Evolutionary conservation across 64 coral and sea anemone genomes (phyloP).

Genomic region (Porites lutea): DNA sequence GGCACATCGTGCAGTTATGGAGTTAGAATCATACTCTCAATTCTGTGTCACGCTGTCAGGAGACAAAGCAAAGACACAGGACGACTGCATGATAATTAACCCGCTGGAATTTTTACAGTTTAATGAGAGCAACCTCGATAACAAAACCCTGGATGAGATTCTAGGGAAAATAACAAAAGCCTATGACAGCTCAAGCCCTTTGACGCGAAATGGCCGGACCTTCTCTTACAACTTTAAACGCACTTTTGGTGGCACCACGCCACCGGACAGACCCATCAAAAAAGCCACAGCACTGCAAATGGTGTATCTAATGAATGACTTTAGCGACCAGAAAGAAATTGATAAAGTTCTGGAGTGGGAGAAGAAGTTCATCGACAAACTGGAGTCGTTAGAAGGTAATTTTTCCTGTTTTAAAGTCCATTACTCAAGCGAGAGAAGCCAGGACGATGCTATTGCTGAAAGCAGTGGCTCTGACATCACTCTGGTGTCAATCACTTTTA

Average conservation of each 20-base stretch:
- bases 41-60: constrained; percentile 58
- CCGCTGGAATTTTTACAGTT: constrained; percentile 69
- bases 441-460: constrained; percentile 48
- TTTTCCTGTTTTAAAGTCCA: not conserved
- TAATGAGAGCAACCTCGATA: constrained; percentile 20
- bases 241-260: constrained; percentile 59
- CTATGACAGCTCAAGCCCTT: not conserved
- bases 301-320: constrained; percentile 33
- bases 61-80: not conserved
- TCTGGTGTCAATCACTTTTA: constrained; percentile 33
- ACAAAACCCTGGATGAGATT: constrained; percentile 30
- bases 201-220: constrained; percentile 66
- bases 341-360: constrained; percentile 29
- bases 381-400: not conserved
- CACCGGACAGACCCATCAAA: constrained; percentile 12
- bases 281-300: constrained; percentile 56
- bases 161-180: constrained; percentile 18
- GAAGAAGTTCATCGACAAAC: constrained; percentile 25
- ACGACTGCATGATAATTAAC: constrained; percentile 58
- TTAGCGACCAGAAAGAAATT: not conserved
- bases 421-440: constrained; percentile 19
- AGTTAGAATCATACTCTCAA: constrained; percentile 14
- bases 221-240: constrained; percentile 36
- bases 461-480: constrained; percentile 6
- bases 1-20: constrained; percentile 40